These are phyloP conservation scores for Trogon surrucura DNA, from an alignment of 2,113 vertebrate species.

Conservation along the genomic window DNA sequence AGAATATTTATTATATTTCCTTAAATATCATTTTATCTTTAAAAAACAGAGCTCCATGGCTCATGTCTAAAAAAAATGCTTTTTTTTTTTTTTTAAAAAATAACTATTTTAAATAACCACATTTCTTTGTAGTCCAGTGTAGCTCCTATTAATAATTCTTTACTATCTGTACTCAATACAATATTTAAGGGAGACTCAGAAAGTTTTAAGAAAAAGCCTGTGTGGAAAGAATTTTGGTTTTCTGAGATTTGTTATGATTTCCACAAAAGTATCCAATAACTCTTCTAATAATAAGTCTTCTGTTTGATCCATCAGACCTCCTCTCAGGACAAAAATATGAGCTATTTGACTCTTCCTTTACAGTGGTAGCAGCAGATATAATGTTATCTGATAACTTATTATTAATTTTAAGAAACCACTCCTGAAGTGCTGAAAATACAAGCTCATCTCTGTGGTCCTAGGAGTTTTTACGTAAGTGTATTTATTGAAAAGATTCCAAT, in stretches of 20 bases:
- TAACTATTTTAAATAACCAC: not conserved
- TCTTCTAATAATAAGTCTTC: not conserved
- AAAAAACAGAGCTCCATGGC: rapidly evolving
- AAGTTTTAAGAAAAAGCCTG: not conserved
- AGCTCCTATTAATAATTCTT: not conserved
- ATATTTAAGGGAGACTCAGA: not conserved
- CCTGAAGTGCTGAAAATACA: not conserved
- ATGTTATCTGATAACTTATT: not conserved
- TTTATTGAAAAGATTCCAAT: not conserved
- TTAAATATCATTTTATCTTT: not conserved
- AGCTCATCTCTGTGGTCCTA: not conserved
- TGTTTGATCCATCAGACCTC: not conserved
- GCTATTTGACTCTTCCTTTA: not conserved
- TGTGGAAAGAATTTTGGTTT: not conserved
- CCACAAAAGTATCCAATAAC: not conserved
- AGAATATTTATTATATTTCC: not conserved
- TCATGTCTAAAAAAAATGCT: rapidly evolving
- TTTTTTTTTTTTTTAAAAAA: not conserved
- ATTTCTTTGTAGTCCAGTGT: not conserved
- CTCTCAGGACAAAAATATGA: not conserved
- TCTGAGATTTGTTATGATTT: not conserved
- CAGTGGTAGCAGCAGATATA: not conserved
- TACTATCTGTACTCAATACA: not conserved
- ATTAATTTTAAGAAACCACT: not conserved
- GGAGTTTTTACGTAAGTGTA: rapidly evolving